These are phyloP conservation scores for Podilymbus podiceps DNA, from an alignment of 2,113 vertebrate genomes.

Conservation along the genomic window DNA sequence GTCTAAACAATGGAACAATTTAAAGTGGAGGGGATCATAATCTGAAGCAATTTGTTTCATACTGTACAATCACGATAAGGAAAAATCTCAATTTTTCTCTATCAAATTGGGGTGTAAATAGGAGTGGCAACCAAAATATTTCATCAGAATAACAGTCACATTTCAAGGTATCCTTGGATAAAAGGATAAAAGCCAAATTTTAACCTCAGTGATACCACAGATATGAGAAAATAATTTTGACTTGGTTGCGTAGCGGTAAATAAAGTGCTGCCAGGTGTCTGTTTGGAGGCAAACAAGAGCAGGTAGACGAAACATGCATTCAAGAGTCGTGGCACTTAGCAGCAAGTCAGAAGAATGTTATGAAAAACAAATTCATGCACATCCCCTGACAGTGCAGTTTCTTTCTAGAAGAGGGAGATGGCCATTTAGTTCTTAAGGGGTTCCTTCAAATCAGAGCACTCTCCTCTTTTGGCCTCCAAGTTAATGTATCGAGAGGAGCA, in stretches of 20 bases:
- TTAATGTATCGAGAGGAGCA: fast-evolving
- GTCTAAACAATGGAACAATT: slow-evolving; percentile 52
- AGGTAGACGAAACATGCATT: not conserved
- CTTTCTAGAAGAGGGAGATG: not conserved
- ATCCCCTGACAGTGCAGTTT: not conserved
- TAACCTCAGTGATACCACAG: not conserved
- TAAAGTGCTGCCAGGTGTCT: not conserved
- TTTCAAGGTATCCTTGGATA: not conserved
- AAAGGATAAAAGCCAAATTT: not conserved
- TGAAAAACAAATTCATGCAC: not conserved
- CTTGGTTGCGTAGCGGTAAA: not conserved
- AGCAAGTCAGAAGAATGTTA: not conserved
- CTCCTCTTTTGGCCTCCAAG: not conserved
- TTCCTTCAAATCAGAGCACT: not conserved
- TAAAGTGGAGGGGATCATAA: slow-evolving; percentile 34
- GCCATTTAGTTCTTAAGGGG: not conserved
- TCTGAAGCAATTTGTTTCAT: slow-evolving; percentile 51
- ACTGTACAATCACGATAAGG: slow-evolving; percentile 22
- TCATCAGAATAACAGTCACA: not conserved
- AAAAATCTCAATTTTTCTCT: slow-evolving; percentile 42
- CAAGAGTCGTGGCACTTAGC: not conserved
- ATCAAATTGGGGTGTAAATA: not conserved
- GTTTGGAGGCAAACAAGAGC: not conserved
- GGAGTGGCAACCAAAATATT: not conserved
- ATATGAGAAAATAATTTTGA: not conserved